Percentiles rank a stretch among this genome's conserved stretches.
Conservation (phyloP, 2,113 vertebrate species). For the Phoxinus phoxinus region DNA sequence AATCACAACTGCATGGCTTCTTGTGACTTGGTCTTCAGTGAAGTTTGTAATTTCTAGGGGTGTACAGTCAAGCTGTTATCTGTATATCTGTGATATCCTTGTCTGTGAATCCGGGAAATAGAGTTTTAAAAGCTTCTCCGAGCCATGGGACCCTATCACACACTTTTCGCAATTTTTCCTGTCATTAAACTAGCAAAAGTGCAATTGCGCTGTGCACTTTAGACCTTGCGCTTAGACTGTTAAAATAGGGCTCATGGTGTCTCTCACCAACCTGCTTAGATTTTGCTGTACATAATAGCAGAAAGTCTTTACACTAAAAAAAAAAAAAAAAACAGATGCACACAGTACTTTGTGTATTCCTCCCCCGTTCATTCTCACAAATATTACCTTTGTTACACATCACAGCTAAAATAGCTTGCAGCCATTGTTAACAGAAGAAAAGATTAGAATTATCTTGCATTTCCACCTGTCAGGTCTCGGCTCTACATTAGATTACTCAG, state of each 20-base stretch:
- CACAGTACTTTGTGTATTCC: not conserved
- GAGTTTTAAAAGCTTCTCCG: too few species aligned
- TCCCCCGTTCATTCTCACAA: not conserved
- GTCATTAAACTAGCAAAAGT: too few species aligned
- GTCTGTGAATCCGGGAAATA: too few species aligned
- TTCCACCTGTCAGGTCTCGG: not conserved
- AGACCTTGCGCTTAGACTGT: too few species aligned
- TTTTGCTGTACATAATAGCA: not conserved
- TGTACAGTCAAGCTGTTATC: not conserved
- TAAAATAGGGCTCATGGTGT: too few species aligned
- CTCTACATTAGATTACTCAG: slow-evolving; percentile 18
- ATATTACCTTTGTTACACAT: not conserved
- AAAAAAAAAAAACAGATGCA: not conserved
- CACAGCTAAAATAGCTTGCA: slow-evolving; percentile 6
- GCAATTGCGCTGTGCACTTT: too few species aligned
- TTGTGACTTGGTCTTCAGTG: not conserved
- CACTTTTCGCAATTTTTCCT: too few species aligned
- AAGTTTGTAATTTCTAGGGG: not conserved
- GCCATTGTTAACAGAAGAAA: slow-evolving; percentile 9
- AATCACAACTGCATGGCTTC: not conserved
- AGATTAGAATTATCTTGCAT: slow-evolving; percentile 28
- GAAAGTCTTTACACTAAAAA: not conserved
- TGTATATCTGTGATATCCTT: not conserved
- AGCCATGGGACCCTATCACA: too few species aligned
- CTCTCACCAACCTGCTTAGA: too few species aligned